Base-by-base conservation (phyloP, 2,888 invertebrate species). In the Mechanitis messenoides region DNA sequence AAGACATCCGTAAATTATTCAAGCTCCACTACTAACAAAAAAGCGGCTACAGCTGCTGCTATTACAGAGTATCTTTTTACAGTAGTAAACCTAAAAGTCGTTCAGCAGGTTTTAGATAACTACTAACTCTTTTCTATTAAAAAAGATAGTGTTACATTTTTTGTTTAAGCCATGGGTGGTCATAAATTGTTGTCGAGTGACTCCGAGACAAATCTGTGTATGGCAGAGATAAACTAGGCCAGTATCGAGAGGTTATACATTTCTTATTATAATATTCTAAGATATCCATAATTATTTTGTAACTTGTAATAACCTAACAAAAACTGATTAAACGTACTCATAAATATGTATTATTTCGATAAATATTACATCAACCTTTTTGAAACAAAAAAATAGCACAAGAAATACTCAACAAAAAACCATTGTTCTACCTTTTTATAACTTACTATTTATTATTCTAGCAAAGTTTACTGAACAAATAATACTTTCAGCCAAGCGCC, bases 101-200 rank as follows among this genome's bases (percentile, higher is more conserved):
- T 45, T 33, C 35, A 47, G 50, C 38, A 38, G 58, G 55, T 63
- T 55, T 57, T 47, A 20, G 63, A 60, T 63, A 63, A 60, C 42
- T 50, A 60, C 58, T 53, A 74, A 77, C 76, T 73, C 71, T 66
- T 69, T 65, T 68, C 67, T 71, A 72, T 69, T 68, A 71, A 68
- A 62, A 63, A 50, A 50, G 50, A 50, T 50, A 31, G 31, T 50
- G 50, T 50, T 50, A 50, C 69, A 65, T 72, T 72, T 68, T 68
- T 67, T 60, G 47, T 45, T 55, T 53, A 53, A 60, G 64, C 45
- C 69, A 68, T 80, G 83, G 83, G 82, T 83, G 84, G 82, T 79
- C 73, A 70, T 78, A 83, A 83, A 81, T 82, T 83, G 82, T 77
- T 66, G 67, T 70, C 67, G 74, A 77, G 75, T 74, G 70, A 67